Evolutionary conservation across 2,888 invertebrate species (phyloP).

Genomic region (Eilema griseolum): DNA sequence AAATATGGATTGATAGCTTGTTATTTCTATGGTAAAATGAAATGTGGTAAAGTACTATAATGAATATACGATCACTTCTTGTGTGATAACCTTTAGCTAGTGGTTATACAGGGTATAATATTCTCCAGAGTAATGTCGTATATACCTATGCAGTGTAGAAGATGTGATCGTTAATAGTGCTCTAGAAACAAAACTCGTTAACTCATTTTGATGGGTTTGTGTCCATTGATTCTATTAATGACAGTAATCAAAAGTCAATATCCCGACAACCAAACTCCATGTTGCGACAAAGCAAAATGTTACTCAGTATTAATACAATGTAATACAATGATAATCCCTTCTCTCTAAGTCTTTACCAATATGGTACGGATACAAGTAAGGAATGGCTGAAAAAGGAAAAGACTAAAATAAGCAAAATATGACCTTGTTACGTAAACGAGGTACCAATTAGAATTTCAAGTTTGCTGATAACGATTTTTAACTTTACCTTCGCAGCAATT

Average conservation of each 20-base stretch:
- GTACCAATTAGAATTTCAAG: neutral
- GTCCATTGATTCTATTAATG: neutral
- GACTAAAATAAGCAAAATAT: conserved; percentile 1
- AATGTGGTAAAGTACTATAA: too few species aligned
- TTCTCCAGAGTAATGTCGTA: too few species aligned
- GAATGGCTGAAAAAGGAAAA: neutral
- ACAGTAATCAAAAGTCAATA: neutral
- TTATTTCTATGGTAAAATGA: too few species aligned
- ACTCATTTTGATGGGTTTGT: neutral
- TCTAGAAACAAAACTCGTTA: neutral
- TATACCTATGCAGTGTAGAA: too few species aligned
- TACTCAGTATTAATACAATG: neutral
- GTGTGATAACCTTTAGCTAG: too few species aligned
- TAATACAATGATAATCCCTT: neutral
- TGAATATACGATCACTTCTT: too few species aligned
- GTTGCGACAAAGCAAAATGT: neutral
- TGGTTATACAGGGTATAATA: too few species aligned
- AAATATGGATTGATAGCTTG: too few species aligned
- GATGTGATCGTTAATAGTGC: too few species aligned
- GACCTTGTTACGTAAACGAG: neutral
- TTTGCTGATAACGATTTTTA: neutral
- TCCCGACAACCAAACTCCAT: neutral
- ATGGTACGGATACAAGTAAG: neutral
- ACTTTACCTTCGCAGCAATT: neutral
- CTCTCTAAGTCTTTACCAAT: neutral